phyloP scores from a whole-genome alignment of 2,113 vertebrate genomes.

The Numenius arquata region DNA sequence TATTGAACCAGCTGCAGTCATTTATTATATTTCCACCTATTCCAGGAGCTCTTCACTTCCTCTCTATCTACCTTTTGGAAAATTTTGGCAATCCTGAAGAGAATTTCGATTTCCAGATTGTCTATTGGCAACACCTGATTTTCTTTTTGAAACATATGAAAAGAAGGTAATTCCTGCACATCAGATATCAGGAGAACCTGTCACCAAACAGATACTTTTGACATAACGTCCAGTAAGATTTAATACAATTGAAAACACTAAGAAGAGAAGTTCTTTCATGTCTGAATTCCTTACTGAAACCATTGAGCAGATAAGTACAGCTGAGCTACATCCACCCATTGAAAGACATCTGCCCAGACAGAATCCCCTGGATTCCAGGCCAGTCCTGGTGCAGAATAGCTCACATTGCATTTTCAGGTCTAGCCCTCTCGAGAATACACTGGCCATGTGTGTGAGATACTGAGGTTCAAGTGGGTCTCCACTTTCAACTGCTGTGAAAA shows the following conservation, averaged over 20 bases:
- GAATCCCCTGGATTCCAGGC: not conserved
- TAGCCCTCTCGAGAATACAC: too few species aligned
- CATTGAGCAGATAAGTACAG: not conserved
- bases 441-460: accelerated
- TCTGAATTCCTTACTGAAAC: not conserved
- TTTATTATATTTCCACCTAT: not conserved
- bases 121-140: not conserved
- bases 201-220: not conserved
- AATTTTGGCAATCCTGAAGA: not conserved
- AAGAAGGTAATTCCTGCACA: not conserved
- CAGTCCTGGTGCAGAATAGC: not conserved
- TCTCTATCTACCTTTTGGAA: not conserved
- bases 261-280: not conserved
- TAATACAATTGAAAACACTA: not conserved
- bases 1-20: not conserved
- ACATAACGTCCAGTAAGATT: not conserved
- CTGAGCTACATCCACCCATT: not conserved
- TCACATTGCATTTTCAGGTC: not conserved
- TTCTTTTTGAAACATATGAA: not conserved
- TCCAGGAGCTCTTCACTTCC: not conserved
- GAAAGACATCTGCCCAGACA: not conserved
- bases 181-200: not conserved
- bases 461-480: not conserved
- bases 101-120: not conserved
- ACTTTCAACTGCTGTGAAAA: not conserved